Evolutionary conservation across 2,888 invertebrate species (phyloP), one percentile per base, ranked within the genome.

Genomic region (Colostygia pectinataria): DNA sequence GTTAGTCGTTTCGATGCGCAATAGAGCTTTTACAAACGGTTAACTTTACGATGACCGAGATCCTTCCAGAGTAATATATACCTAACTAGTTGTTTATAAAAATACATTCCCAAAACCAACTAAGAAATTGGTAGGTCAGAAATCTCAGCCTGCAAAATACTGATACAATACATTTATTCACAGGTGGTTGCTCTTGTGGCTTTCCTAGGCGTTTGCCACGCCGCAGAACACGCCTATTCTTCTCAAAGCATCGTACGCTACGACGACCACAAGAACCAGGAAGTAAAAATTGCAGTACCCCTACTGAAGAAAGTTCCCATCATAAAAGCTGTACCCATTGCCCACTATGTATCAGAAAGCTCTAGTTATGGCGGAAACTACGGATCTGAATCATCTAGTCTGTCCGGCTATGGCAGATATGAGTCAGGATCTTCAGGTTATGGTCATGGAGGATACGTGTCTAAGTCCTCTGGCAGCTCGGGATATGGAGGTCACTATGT

Each of bases 211-310:
- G 58, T 61, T 29, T 65, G 65, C 43, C 49, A 65, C n/a, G 67
- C 68, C 2, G 67, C 67, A 1, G 66, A 74, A 27, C 68, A 72
- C 13, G 71, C 69, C n/a, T 66, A 66, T 43, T 72, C 71, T 2
- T 71, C 69, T 4, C 69, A 72, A 47, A 72, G 67, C 29, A 66
- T 71, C 27, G 61, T 64, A 2, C 68, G 52, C 14, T 66, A 60
- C 20, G 47, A 63, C 9, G 61, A 60, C 20, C 50, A 66, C 15
- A 44, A 61, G 2, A 57, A 59, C 10, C 50, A 59, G 0, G 32
- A 60, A 1, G 39, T 32, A 3, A 41, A 56, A 3, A 28, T 41
- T 2, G 24, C 41, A 2, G 43, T 46, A 2, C 51, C 46, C 9
- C 44, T 60, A 0, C 32, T 57, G 0, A 18, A 52, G n/a, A 54